Conservation (phyloP, 1,140 invertebrate species). For the Lasioglossum albipes region DNA sequence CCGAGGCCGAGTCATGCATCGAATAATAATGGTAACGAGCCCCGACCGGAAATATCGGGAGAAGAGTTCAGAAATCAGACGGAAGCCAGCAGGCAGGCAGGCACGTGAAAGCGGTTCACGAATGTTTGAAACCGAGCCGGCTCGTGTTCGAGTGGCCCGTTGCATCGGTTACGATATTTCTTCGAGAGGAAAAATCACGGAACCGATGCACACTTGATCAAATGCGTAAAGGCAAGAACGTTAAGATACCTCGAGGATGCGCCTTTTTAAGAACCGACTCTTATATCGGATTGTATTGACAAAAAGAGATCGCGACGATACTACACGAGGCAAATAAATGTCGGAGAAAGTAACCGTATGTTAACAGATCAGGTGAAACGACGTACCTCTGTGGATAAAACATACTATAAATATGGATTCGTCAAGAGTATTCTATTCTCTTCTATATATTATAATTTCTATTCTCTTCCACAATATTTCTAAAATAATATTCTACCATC, state of each 20-base stretch:
- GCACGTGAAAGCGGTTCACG: neutral
- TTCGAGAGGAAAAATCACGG: conserved; percentile 44
- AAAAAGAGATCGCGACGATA: neutral
- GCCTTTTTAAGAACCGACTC: neutral
- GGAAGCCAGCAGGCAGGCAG: neutral
- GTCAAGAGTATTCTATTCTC: too few relatives aligned
- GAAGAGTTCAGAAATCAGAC: conserved; percentile 12
- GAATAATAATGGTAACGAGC: conserved; percentile 21
- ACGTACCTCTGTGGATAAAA: neutral
- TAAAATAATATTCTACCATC: too few relatives aligned
- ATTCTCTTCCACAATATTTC: too few relatives aligned
- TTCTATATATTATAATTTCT: too few relatives aligned
- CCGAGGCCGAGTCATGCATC: neutral
- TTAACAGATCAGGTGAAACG: neutral
- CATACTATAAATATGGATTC: too few relatives aligned
- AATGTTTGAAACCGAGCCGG: neutral
- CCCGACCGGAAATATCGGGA: conserved; percentile 6
- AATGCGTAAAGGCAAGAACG: conserved; percentile 40
- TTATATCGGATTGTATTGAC: neutral
- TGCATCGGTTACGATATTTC: conserved; percentile 32
- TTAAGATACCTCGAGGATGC: conserved; percentile 28
- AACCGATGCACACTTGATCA: conserved; percentile 25
- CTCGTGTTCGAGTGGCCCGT: neutral
- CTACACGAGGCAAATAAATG: neutral
- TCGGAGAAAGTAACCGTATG: neutral